These are phyloP conservation scores for Mustela lutreola DNA, from an alignment of 2,113 vertebrate genomes.

Conservation along the genomic window DNA sequence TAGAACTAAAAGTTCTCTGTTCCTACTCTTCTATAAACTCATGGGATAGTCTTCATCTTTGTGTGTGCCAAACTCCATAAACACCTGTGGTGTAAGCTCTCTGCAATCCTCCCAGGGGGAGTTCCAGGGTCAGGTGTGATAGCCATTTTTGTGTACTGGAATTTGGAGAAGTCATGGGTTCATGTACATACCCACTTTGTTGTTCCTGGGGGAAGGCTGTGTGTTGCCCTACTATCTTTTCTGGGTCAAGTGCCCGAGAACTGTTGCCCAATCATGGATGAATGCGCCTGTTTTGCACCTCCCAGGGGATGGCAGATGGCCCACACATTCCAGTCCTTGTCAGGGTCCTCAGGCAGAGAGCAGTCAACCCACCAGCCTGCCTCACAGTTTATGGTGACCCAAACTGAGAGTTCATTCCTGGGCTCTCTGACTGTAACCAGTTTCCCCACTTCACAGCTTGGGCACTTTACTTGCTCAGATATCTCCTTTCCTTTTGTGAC, in stretches of 20 bases:
- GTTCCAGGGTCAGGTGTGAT: background rate
- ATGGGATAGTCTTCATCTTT: background rate
- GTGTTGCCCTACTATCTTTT: background rate
- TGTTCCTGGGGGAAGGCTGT: background rate
- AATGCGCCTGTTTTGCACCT: background rate
- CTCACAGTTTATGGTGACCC: rapidly evolving
- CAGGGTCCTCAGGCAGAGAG: background rate
- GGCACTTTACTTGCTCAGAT: background rate
- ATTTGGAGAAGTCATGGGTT: too few species aligned
- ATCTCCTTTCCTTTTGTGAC: background rate
- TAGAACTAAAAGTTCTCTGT: too few species aligned
- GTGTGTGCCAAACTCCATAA: background rate
- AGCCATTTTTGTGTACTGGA: background rate
- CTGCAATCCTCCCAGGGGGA: background rate
- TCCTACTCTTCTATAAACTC: too few species aligned
- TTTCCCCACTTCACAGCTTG: background rate
- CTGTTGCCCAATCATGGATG: background rate
- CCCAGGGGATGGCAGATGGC: background rate
- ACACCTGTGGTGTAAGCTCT: background rate
- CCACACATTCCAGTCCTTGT: background rate
- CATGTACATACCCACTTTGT: background rate
- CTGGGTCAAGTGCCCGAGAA: background rate
- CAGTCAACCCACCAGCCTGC: background rate
- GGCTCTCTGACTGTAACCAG: background rate
- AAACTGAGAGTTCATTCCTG: background rate